phyloP scores from a whole-genome alignment of 2,113 vertebrate species.

The Lepus timidus region DNA sequence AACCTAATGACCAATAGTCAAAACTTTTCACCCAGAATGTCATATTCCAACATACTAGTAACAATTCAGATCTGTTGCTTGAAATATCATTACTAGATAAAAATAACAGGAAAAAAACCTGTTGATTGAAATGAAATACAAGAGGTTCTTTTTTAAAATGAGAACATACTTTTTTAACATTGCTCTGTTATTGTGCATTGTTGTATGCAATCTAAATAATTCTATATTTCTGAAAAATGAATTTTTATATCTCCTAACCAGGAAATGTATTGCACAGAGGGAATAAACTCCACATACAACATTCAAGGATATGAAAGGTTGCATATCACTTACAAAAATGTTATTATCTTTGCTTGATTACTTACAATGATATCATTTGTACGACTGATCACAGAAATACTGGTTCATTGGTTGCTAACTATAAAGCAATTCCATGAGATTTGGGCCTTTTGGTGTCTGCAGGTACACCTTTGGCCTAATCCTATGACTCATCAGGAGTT shows the following conservation, averaged over 20 bases:
- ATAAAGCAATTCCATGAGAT: slow-evolving; percentile 12
- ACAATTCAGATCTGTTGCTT: slow-evolving; percentile 44
- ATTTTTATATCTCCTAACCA: slow-evolving; percentile 1
- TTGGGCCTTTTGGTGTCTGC: slow-evolving; percentile 2
- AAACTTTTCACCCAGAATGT: slow-evolving; percentile 32
- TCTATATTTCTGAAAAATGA: slow-evolving; percentile 39
- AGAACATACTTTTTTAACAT: slow-evolving; percentile 14
- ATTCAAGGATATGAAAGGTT: slow-evolving; percentile 1
- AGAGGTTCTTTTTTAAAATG: neutral
- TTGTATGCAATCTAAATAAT: slow-evolving; percentile 23
- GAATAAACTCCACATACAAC: slow-evolving; percentile 23
- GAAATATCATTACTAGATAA: slow-evolving; percentile 54
- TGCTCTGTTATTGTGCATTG: slow-evolving; percentile 31
- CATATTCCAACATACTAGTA: slow-evolving; percentile 38
- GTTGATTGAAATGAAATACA: slow-evolving; percentile 74
- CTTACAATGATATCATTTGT: slow-evolving; percentile 4
- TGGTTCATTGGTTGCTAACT: slow-evolving; percentile 24
- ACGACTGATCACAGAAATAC: neutral
- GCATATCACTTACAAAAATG: slow-evolving; percentile 47
- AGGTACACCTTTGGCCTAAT: slow-evolving; percentile 26
- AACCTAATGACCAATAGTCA: slow-evolving; percentile 31
- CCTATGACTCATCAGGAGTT: slow-evolving; percentile 69
- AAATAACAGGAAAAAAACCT: slow-evolving; percentile 51
- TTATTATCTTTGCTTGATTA: neutral
- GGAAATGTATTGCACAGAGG: slow-evolving; percentile 52